Base-by-base conservation (phyloP, 2,888 invertebrate genomes). In the Cantharis rustica region DNA sequence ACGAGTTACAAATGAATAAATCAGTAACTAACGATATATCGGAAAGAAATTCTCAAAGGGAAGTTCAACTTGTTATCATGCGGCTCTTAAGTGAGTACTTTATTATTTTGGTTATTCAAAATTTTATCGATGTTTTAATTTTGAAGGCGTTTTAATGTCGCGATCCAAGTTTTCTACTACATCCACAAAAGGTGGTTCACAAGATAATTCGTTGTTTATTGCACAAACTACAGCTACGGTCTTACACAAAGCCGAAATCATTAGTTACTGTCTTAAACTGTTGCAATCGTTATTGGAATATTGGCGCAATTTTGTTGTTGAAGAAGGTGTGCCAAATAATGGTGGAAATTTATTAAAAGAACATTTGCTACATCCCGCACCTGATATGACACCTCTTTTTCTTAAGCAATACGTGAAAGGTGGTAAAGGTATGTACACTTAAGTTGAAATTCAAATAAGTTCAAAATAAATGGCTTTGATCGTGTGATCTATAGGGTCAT, bases 371-470 rank as follows among this genome's bases (percentile, higher is more conserved):
- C 92, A 94, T 47, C 93, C 96, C 0, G 92, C 96, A 68, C 97
- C 97, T 0, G 98, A 99, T 86, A 97, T 98, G 95, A 95, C 96
- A 7, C 98, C 98, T 10, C 96, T 99, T 89, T 98, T 98, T 89
- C 91, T 95, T 72, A 93, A 95, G 80, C 97, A 96, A 86, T 98
- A 98, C 85, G 95, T 98, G 61, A 97, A 97, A 88, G 91, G 91
- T 91, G 75, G 80, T 66, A 69, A 9, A 20, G 17, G n/a, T 63
- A 47, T n/a, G 47, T 47, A 47, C n/a, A 23, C 23, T 23, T 23
- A 9, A 23, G 9, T 23, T 23, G 7, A 9, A 23, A 23, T 23
- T 23, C 1, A 23, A 23, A 23, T 23, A 7, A 7, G 23, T 23
- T 9, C 23, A 23, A 23, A 23, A 9, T 1, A 17, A 9, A 9